Percentiles rank a stretch among this genome's conserved stretches.
Conservation (phyloP, 2,888 invertebrate species). For the Drosophila prolongata region DNA sequence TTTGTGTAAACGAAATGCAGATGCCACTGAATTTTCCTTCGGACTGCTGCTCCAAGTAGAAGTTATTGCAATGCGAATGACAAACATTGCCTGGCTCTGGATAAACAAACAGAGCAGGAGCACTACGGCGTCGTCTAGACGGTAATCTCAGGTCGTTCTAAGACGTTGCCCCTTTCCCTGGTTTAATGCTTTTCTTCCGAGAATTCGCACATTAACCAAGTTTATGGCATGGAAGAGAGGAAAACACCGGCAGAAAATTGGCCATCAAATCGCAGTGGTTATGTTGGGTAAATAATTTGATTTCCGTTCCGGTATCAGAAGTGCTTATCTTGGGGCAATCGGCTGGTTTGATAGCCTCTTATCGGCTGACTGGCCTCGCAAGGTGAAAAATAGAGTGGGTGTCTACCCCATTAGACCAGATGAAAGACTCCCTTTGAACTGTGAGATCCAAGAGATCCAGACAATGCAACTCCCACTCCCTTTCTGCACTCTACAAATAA, state of each 20-base stretch:
- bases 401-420: conserved; percentile 8
- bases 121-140: conserved; percentile 31
- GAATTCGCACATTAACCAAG: conserved; percentile 37
- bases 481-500: conserved; percentile 57
- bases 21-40: conserved; percentile 44
- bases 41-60: conserved; percentile 42
- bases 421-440: conserved; percentile 44
- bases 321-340: conserved; percentile 52
- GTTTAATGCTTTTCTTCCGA: conserved; percentile 21
- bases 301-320: conserved; percentile 65
- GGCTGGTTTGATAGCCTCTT: conserved; percentile 54
- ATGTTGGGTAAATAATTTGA: conserved; percentile 61
- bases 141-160: conserved; percentile 9
- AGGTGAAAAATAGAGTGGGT: conserved; percentile 7
- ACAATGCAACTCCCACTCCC: conserved; percentile 21
- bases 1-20: conserved; percentile 73
- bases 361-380: conserved; percentile 31
- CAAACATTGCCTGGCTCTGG: conserved; percentile 64
- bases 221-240: conserved; percentile 2
- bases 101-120: conserved; percentile 60
- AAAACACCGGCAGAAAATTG: conserved; percentile 26
- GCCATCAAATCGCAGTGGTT: conserved; percentile 46
- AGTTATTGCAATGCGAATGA: conserved; percentile 77
- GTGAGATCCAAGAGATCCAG: conserved; percentile 6
- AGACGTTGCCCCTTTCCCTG: conserved; percentile 3